Percentiles rank a stretch among this genome's conserved stretches.
Evolutionary conservation across 2,797 vertebrate genomes (phyloP).

Genomic region (Siniperca obscura): DNA sequence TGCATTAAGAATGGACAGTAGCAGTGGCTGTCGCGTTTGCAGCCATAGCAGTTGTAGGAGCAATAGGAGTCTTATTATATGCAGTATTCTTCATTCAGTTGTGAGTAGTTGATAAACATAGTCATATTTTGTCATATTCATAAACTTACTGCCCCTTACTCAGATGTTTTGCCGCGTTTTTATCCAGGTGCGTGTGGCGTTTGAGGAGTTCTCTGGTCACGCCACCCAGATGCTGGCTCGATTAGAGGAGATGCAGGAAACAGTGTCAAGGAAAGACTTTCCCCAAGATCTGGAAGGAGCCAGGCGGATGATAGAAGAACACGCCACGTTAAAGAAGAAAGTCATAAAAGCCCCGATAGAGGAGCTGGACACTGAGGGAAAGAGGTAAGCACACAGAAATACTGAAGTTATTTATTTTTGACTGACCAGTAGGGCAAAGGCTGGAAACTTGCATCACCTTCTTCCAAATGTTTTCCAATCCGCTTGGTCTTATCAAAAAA

Average conservation of each 20-base stretch:
- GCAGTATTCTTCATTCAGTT: not conserved
- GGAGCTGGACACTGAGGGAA: constrained; percentile 96
- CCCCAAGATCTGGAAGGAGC: constrained; percentile 97
- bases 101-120: not conserved
- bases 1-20: too few relatives aligned
- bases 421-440: not conserved
- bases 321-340: constrained; percentile 96
- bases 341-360: constrained; percentile 98
- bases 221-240: constrained; percentile 95
- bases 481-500: not conserved
- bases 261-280: constrained; percentile 94
- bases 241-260: constrained; percentile 98
- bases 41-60: too few relatives aligned
- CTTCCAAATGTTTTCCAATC: not conserved
- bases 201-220: constrained; percentile 97
- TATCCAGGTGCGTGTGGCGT: constrained; percentile 91
- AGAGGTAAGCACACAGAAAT: constrained; percentile 78
- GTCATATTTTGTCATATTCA: not conserved
- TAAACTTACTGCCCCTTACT: not conserved
- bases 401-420: not conserved
- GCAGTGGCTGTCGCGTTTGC: not conserved
- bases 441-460: not conserved
- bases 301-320: constrained; percentile 96
- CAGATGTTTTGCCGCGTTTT: not conserved
- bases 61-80: not conserved